Evolutionary conservation across 2,888 invertebrate species (phyloP).

Genomic region (Drosophila neonasuta): DNA sequence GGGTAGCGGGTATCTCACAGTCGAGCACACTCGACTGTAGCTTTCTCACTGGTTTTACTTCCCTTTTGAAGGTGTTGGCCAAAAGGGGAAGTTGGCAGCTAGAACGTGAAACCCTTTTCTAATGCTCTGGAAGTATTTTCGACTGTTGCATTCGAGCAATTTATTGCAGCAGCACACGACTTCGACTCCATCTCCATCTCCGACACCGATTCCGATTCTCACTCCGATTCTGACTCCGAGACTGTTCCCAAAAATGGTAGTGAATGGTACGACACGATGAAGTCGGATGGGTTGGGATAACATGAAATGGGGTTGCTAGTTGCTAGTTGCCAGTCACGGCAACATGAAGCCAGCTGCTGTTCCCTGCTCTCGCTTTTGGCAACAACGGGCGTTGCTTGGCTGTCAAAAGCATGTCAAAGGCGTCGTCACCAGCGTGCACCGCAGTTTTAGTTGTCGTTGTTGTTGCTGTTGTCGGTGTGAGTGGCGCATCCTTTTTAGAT

Average conservation of each 20-base stretch:
- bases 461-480: conserved; percentile 16
- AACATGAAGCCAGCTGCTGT: conserved; percentile 52
- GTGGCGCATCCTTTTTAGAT: conserved; percentile 54
- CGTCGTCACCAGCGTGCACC: conserved; percentile 56
- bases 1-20: too few relatives aligned
- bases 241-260: not conserved
- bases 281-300: conserved; percentile 1
- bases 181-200: conserved; percentile 4
- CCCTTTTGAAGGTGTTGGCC: not conserved
- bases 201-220: too few relatives aligned
- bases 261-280: conserved; percentile 16
- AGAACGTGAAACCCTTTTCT: conserved; percentile 64
- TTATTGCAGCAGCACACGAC: conserved; percentile 67
- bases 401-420: conserved; percentile 76
- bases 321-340: conserved; percentile 49
- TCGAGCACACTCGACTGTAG: too few relatives aligned
- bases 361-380: conserved; percentile 11
- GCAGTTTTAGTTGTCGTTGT: conserved; percentile 4
- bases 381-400: conserved; percentile 42
- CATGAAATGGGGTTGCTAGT: conserved; percentile 43
- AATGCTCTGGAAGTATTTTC: conserved; percentile 44
- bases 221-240: not conserved
- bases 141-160: conserved; percentile 68
- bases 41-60: not conserved
- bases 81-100: not conserved